Base-by-base conservation (phyloP, 37 sponge, comb jelly and placozoan genomes). In the Mnemiopsis leidyi region DNA sequence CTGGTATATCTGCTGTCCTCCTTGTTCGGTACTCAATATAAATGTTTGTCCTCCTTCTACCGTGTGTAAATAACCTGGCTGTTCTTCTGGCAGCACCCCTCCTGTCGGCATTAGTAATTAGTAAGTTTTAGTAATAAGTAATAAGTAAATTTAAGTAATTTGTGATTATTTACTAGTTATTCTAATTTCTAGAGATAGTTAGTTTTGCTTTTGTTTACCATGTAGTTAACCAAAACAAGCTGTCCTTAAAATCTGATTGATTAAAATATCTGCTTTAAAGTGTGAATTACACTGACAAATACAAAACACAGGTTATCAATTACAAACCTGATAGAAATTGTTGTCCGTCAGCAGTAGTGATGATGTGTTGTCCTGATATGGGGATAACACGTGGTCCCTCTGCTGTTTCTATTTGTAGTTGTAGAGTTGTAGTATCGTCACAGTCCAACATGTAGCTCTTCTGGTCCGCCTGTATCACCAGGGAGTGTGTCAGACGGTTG, bases 1-100 rank as follows among this genome's bases (percentile, higher is more conserved):
- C 29, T 85, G 90, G 90, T 85, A 85, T 13, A 85, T 85, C 48
- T 85, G 90, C 61, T 85, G 90, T 85, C 90, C 90, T 36, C 90
- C 90, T 23, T 85, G 90, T 39, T 85, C 90, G 30, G 36, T 85
- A 61, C 26, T 39, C 2, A 85, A 25, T 25, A 85, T 85, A 61
- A 85, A 85, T 28, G 90, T 85, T 61, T 85, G 90, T 85, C 90
- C 90, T 29, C 90, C 90, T 37, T 85, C 90, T 9, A 85, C 90
- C 23, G 90, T 85, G 90, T 85, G 90, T 1, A 85, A 18, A 21
- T 85, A 85, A 13, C 90, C 90, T 85, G 90, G 36, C 30, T 85
- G 90, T 26, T 85, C 90, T 61, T 85, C 90, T n/a, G 90, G 40
- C 39, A 85, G 26, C 48, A 85, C 90, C 5, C 90, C 90, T 3